Conservation (phyloP, 2,888 invertebrate genomes). For the Lacanobia wlatinum region DNA sequence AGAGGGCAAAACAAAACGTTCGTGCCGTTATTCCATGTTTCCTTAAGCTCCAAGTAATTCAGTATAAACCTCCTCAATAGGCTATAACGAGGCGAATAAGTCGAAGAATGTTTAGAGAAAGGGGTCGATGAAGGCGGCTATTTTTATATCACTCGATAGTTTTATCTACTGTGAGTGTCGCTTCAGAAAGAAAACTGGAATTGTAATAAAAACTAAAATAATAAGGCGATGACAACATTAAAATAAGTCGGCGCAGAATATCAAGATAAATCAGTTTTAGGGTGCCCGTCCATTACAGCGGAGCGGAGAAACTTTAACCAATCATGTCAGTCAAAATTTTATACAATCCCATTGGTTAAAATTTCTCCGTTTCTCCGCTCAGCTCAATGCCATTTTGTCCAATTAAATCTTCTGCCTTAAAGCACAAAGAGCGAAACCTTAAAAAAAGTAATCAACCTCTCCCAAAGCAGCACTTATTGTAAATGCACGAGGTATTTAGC, state of each 20-base stretch:
- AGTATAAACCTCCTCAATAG: slow-evolving; percentile 68
- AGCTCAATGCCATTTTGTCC: background rate
- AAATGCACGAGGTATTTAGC: slow-evolving; percentile 42
- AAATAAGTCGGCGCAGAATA: background rate
- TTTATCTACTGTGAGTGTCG: background rate
- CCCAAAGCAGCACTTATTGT: slow-evolving; percentile 39
- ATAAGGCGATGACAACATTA: background rate
- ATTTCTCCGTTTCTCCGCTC: too few relatives aligned
- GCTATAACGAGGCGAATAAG: slow-evolving; percentile 72
- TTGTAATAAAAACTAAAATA: too few relatives aligned
- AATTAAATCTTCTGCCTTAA: background rate
- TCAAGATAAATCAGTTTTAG: too few relatives aligned
- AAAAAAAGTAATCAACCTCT: slow-evolving; percentile 5
- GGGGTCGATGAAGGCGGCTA: slow-evolving; percentile 58
- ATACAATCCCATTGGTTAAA: too few relatives aligned
- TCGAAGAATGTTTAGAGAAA: slow-evolving; percentile 69
- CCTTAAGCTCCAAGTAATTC: slow-evolving; percentile 57
- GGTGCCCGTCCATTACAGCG: too few relatives aligned
- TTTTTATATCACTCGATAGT: slow-evolving; percentile 47
- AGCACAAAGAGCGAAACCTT: background rate
- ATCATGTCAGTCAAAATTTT: too few relatives aligned
- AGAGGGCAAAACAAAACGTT: slow-evolving; percentile 68
- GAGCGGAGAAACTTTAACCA: too few relatives aligned
- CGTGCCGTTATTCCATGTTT: slow-evolving; percentile 70
- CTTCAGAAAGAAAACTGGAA: background rate